Evolutionary conservation across 2,888 invertebrate genomes (phyloP).

Genomic region (Melanchra persicariae): DNA sequence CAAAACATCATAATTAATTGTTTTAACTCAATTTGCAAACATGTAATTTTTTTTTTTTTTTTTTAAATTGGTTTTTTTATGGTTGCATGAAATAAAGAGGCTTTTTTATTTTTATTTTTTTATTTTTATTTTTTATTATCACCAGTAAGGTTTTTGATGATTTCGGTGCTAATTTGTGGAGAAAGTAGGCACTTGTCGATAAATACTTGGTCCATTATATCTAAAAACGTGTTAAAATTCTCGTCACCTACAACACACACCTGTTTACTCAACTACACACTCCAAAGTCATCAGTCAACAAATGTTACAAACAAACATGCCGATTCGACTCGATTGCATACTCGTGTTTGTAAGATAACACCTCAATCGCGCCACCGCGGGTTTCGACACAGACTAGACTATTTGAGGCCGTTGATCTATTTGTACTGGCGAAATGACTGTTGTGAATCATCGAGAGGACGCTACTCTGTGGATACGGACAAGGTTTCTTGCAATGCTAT

Average conservation of each 20-base stretch:
- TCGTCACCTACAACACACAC: conserved; percentile 21
- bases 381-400: conserved; percentile 39
- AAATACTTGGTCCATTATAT: neutral
- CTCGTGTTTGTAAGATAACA: conserved; percentile 64
- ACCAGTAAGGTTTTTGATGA: neutral
- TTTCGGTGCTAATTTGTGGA: neutral
- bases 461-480: neutral
- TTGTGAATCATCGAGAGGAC: conserved; percentile 15
- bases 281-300: conserved; percentile 39
- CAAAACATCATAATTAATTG: no score
- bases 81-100: no score
- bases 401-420: conserved; percentile 51
- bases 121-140: no score
- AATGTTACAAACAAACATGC: conserved; percentile 31
- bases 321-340: conserved; percentile 41
- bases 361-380: conserved; percentile 57
- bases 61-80: no score
- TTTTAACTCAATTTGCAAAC: no score
- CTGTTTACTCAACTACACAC: conserved; percentile 17
- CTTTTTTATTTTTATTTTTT: no score
- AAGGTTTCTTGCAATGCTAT: neutral
- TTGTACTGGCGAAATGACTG: conserved; percentile 25
- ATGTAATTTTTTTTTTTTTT: no score
- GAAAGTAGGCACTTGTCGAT: neutral
- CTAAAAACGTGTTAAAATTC: conserved; percentile 11